A percentile compares a stretch with the other conserved stretches of the same genome.
phyloP scores from a whole-genome alignment of 2,797 vertebrate species.

The Argya squamiceps region DNA sequence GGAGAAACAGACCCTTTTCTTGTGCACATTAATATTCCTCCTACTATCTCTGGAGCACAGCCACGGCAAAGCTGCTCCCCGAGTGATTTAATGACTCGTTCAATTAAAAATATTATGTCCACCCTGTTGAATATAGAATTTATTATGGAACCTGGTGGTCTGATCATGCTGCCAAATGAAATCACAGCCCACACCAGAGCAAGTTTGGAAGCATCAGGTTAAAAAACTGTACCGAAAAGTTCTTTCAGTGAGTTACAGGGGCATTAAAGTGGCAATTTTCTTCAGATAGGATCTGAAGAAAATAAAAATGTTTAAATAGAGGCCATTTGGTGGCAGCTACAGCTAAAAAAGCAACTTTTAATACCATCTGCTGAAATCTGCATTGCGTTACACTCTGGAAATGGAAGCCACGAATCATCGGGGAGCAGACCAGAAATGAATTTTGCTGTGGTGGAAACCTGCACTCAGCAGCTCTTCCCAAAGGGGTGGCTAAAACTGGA shows the following conservation, averaged over 20 bases:
- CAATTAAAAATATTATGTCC: not conserved
- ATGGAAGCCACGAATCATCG: not conserved
- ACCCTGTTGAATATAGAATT: not conserved
- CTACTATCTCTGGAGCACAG: slow-evolving; percentile 24
- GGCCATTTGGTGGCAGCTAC: not conserved
- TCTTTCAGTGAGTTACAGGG: not conserved
- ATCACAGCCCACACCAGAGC: not conserved
- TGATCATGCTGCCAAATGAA: not conserved
- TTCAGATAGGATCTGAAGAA: not conserved
- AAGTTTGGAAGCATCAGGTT: not conserved
- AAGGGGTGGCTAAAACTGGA: not conserved
- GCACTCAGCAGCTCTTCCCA: not conserved
- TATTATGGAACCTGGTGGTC: not conserved
- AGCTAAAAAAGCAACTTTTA: not conserved
- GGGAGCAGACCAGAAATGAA: not conserved
- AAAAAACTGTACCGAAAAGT: not conserved
- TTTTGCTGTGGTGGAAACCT: not conserved
- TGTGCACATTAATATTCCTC: slow-evolving; percentile 51
- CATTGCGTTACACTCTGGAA: not conserved
- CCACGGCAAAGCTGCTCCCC: not conserved
- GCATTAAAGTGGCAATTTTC: not conserved
- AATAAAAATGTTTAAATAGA: not conserved
- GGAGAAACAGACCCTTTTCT: slow-evolving; percentile 40
- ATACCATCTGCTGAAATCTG: not conserved
- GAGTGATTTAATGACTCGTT: not conserved